A percentile compares a stretch with the other conserved stretches of the same genome.
These are phyloP conservation scores for Cotesia chilonis DNA, from an alignment of 1,140 invertebrate species.

Conservation along the genomic window DNA sequence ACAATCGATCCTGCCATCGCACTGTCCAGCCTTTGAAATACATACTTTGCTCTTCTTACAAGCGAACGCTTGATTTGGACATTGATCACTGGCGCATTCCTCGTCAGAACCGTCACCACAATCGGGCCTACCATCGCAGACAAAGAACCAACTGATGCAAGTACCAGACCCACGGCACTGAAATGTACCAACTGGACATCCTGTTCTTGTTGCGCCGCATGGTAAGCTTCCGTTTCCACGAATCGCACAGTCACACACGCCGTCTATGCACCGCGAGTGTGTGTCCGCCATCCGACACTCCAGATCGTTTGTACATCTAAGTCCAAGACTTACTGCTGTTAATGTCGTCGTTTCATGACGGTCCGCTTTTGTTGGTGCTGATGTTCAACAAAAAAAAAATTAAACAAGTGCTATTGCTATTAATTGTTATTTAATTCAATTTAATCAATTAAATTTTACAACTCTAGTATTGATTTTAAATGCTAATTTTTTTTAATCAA, in stretches of 20 bases:
- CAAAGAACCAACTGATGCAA: slow-evolving; percentile 91
- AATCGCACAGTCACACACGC: slow-evolving; percentile 80
- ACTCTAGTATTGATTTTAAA: too few relatives aligned
- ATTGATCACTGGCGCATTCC: slow-evolving; percentile 68
- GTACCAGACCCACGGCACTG: slow-evolving; percentile 81
- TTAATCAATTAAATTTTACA: too few relatives aligned
- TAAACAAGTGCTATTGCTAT: too few relatives aligned
- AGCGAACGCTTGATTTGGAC: slow-evolving; percentile 72
- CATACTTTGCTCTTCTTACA: slow-evolving; percentile 74
- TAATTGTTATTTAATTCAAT: too few relatives aligned
- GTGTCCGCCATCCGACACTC: slow-evolving; percentile 84
- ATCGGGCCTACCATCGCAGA: slow-evolving; percentile 91
- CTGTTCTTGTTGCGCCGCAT: slow-evolving; percentile 77
- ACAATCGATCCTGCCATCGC: slow-evolving; percentile 82
- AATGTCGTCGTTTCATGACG: slow-evolving; percentile 65
- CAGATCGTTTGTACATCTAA: slow-evolving; percentile 75
- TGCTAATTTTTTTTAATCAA: too few relatives aligned
- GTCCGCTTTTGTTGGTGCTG: slow-evolving; percentile 53
- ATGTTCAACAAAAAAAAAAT: slow-evolving; percentile 19
- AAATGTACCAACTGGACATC: slow-evolving; percentile 85
- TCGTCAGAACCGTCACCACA: slow-evolving; percentile 88
- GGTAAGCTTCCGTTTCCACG: slow-evolving; percentile 63
- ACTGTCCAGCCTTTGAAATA: slow-evolving; percentile 77
- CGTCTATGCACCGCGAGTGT: slow-evolving; percentile 77
- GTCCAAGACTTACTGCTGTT: slow-evolving; percentile 78